These are phyloP conservation scores for Montipora sp. DNA, from an alignment of 64 coral and sea anemone species.

Conservation along the genomic window DNA sequence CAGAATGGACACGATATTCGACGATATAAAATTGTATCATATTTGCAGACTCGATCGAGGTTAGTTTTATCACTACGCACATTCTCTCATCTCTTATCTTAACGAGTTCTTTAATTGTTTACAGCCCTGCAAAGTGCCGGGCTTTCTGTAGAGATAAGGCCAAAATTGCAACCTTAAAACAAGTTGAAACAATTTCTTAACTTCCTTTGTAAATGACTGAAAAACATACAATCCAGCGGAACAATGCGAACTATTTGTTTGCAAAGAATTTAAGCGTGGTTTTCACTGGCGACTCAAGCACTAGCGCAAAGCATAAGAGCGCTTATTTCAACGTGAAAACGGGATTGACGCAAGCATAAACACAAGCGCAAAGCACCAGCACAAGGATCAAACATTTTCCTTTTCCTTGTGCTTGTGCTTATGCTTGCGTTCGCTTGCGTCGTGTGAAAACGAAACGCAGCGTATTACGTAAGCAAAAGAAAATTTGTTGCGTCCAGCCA, in stretches of 20 bases:
- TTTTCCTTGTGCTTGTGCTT: no score
- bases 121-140: conserved; percentile 8
- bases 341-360: no score
- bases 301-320: no score
- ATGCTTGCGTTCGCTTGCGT: no score
- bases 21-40: neutral
- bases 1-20: conserved; percentile 5
- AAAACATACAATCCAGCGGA: neutral
- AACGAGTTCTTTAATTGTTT: conserved; percentile 56
- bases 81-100: conserved; percentile 35
- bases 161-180: neutral
- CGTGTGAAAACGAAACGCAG: no score
- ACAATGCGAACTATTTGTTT: neutral
- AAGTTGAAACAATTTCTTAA: neutral
- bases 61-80: conserved; percentile 17
- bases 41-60: neutral
- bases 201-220: neutral
- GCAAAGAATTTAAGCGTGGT: neutral
- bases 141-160: conserved; percentile 20
- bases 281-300: no score
- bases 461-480: no score
- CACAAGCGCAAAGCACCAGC: no score
- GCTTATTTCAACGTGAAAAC: no score
- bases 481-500: no score
- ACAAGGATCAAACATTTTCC: no score